Conservation (phyloP, 1,140 invertebrate genomes). For the Temnothorax longispinosus region DNA sequence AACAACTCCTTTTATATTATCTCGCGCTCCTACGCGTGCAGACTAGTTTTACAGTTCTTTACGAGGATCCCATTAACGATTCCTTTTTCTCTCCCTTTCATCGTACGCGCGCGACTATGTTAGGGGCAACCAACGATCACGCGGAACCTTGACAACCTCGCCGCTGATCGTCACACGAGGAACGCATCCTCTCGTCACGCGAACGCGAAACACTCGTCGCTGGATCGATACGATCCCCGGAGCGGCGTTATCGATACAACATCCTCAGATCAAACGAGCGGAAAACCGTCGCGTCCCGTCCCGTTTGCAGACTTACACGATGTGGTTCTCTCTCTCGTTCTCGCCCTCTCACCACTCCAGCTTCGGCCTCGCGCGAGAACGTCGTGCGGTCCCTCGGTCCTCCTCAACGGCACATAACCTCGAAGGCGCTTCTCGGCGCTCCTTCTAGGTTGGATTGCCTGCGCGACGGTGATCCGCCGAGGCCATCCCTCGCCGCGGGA, state of each 20-base stretch:
- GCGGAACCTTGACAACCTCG: background rate
- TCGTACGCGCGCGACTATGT: background rate
- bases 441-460: constrained; percentile 41
- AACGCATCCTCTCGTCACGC: constrained; percentile 9
- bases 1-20: too few species aligned
- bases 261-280: background rate
- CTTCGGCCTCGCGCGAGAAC: background rate
- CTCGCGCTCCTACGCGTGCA: background rate
- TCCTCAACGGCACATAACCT: constrained; percentile 74
- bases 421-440: constrained; percentile 46
- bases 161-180: background rate
- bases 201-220: background rate
- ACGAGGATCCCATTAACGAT: background rate
- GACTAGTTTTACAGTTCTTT: background rate
- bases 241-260: background rate
- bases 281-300: background rate
- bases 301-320: constrained; percentile 30
- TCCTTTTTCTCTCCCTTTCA: background rate
- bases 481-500: background rate
- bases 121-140: constrained; percentile 1
- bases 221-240: constrained; percentile 36
- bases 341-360: background rate
- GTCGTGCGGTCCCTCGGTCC: too few species aligned
- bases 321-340: constrained; percentile 2
- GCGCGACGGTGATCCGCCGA: background rate